Evolutionary conservation across 2,113 vertebrate species (phyloP), one percentile per base, ranked within the genome.

Genomic region (Struthio camelus): DNA sequence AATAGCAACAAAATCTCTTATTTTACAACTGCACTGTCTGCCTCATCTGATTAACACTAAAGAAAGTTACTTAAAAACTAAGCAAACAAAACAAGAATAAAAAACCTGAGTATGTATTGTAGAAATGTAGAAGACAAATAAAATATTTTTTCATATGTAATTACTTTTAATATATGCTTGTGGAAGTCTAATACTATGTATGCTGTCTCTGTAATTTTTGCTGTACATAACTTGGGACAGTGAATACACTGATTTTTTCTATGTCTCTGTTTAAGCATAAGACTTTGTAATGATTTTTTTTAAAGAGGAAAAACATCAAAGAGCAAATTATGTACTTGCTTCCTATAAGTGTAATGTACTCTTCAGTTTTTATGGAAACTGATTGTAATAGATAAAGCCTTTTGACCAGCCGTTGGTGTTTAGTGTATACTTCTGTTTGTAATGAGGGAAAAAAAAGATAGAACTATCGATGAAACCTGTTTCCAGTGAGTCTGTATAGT

Each of bases 201-300:
- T 93, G 96, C 98, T 97, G 98, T 99, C 98, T 98, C 98, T 98
- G 85, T 98, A 98, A 98, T 98, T 98, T 98, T 98, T 98, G 96
- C 98, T 99, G 99, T 99, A 99, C 91, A 99, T 99, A 99, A 97
- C 97, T 98, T 97, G 98, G 98, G 98, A 99, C 99, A 98, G 98
- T 98, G 97, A 98, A 98, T 98, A 99, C 98, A 98, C 98, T 98
- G 98, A 97, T 98, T 99, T 98, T 99, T 99, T 99, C 99, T 99
- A 99, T 99, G 98, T 99, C 98, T 99, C 98, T 99, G 99, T 99
- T 99, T 99, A 98, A 98, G 97, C 97, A 96, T 99, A 99, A 97
- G 98, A 99, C 99, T 99, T 99, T 99, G 98, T 99, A 99, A 99
- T 91, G 95, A 98, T 98, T 99, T 99, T 98, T 99, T 99, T 99